A percentile compares a stretch with the other conserved stretches of the same genome.
These are phyloP conservation scores for Dolichopus griseipennis DNA, from an alignment of 2,888 invertebrate genomes.

Conservation along the genomic window DNA sequence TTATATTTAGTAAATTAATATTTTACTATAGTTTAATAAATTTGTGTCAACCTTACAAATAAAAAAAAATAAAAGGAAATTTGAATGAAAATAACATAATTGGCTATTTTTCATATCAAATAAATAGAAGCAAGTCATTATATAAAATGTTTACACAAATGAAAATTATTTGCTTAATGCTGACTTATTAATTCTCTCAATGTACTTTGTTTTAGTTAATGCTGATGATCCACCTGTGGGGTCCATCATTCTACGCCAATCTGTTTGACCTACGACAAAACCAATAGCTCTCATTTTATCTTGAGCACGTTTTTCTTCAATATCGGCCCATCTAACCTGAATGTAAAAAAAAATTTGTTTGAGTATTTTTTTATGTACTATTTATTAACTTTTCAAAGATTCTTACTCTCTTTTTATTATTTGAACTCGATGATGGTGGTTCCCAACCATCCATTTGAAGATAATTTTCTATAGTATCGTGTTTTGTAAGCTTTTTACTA, in stretches of 20 bases:
- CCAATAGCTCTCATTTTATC: constrained; percentile 91
- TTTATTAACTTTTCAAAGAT: neutral
- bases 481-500: constrained; percentile 57
- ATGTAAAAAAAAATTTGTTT: constrained; percentile 13
- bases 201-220: constrained; percentile 89
- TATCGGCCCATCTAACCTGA: constrained; percentile 95
- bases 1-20: too few relatives aligned
- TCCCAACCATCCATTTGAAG: constrained; percentile 71
- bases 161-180: constrained; percentile 3
- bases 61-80: too few relatives aligned
- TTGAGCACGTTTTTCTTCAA: constrained; percentile 86
- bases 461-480: constrained; percentile 83
- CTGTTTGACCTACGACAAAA: constrained; percentile 93
- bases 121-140: too few relatives aligned
- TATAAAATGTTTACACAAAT: too few relatives aligned
- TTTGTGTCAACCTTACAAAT: too few relatives aligned
- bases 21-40: too few relatives aligned
- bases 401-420: constrained; percentile 83
- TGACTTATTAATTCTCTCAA: constrained; percentile 51
- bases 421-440: constrained; percentile 47
- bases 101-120: too few relatives aligned
- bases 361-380: neutral
- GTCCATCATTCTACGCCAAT: constrained; percentile 94
- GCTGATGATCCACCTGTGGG: constrained; percentile 81
- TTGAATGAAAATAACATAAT: too few relatives aligned